A percentile compares a stretch with the other conserved stretches of the same genome.
Evolutionary conservation across 23 tunicate species (phyloP).

Genomic region (Botrylloides violaceus): DNA sequence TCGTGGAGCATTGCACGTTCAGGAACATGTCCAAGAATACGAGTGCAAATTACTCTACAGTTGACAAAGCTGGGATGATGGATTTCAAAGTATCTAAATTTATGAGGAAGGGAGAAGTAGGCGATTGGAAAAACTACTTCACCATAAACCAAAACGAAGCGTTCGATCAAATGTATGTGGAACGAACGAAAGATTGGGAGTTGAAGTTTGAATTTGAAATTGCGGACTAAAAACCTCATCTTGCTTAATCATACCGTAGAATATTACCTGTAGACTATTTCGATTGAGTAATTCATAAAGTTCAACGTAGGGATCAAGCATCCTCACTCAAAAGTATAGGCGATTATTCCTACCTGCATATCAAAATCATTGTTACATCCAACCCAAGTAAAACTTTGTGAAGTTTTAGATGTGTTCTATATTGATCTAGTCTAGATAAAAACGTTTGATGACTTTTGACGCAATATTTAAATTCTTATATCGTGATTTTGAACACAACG

Average conservation of each 20-base stretch:
- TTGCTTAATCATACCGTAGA: neutral
- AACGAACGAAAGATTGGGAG: neutral
- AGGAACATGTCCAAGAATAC: neutral
- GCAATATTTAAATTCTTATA: too few relatives aligned
- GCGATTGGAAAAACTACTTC: neutral
- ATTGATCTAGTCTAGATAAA: too few relatives aligned
- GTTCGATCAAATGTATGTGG: neutral
- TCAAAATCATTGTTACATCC: too few relatives aligned
- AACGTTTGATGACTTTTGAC: too few relatives aligned
- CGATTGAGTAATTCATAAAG: too few relatives aligned
- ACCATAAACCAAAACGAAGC: neutral
- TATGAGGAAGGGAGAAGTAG: neutral
- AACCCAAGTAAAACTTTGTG: too few relatives aligned
- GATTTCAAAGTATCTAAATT: neutral
- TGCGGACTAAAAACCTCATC: neutral
- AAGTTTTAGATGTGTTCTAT: too few relatives aligned
- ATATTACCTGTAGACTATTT: too few relatives aligned
- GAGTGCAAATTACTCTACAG: neutral
- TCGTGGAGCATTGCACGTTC: neutral
- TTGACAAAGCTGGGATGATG: neutral
- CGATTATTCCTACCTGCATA: too few relatives aligned
- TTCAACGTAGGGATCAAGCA: too few relatives aligned
- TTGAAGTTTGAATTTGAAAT: neutral
- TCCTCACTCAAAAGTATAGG: too few relatives aligned
- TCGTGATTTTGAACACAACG: too few relatives aligned